phyloP scores from a whole-genome alignment of 1,140 invertebrate species.

The Rhagoletis pomonella region DNA sequence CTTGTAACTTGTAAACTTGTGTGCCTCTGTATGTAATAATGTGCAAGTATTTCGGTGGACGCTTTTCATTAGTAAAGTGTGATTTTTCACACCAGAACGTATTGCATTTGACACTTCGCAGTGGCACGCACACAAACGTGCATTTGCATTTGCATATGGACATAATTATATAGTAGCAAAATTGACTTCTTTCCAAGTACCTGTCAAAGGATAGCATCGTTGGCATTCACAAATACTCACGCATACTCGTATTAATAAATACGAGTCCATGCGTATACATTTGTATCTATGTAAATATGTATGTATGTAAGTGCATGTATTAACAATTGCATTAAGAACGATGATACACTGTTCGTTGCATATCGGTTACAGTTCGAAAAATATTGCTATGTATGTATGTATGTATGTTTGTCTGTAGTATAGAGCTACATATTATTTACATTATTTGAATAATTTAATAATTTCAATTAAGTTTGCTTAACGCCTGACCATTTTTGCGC shows the following conservation, averaged over 20 bases:
- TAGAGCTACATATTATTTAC: slow-evolving; percentile 61
- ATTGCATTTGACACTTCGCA: slow-evolving; percentile 44
- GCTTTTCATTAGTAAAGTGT: neutral
- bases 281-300: no score
- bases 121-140: neutral
- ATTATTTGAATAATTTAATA: slow-evolving; percentile 72
- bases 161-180: neutral
- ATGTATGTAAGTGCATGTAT: neutral
- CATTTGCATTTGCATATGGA: neutral
- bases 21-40: neutral
- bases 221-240: neutral
- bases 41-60: neutral
- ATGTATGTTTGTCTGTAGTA: neutral
- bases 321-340: slow-evolving; percentile 52
- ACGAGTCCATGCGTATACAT: no score
- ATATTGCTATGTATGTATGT: slow-evolving; percentile 56
- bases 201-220: neutral
- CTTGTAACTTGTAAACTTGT: no score
- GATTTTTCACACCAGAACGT: slow-evolving; percentile 52
- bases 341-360: slow-evolving; percentile 70
- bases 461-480: slow-evolving; percentile 53
- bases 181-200: neutral
- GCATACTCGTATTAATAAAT: neutral
- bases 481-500: neutral
- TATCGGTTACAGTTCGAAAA: slow-evolving; percentile 73